These are phyloP conservation scores for Chymomyza caudatula DNA, from an alignment of 2,888 invertebrate species.

Conservation along the genomic window DNA sequence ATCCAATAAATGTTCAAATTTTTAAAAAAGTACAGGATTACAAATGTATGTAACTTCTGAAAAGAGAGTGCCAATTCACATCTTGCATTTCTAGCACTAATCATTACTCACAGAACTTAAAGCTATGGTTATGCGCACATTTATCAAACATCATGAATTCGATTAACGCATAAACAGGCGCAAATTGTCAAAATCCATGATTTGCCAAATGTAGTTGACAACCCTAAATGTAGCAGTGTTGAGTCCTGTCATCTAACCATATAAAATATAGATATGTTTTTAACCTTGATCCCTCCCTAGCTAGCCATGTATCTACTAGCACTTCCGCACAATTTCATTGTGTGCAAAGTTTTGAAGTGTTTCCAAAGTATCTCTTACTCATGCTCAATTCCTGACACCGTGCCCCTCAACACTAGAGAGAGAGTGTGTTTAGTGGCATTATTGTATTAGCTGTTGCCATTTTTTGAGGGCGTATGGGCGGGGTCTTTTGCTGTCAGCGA, in stretches of 20 bases:
- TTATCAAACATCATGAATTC: neutral
- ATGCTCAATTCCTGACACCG: neutral
- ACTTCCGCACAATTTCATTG: conserved; percentile 63
- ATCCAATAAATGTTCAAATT: no score
- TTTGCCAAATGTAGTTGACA: neutral
- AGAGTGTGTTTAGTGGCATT: neutral
- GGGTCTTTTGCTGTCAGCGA: conserved; percentile 22
- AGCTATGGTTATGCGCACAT: no score
- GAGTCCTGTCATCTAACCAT: neutral
- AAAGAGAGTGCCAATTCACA: no score
- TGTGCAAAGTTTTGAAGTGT: conserved; percentile 42
- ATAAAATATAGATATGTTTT: neutral
- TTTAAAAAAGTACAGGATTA: no score
- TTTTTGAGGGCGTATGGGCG: neutral
- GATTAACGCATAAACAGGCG: neutral
- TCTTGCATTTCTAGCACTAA: no score
- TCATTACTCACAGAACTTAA: no score
- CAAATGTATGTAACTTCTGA: no score
- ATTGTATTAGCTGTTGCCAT: conserved; percentile 25
- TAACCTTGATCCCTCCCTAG: neutral
- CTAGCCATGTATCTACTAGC: conserved; percentile 8
- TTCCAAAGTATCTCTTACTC: conserved; percentile 22
- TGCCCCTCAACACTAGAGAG: neutral
- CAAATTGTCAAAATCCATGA: neutral
- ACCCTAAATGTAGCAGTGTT: neutral